Evolutionary conservation across 2,888 invertebrate genomes (phyloP).

Genomic region (Calliopum simillimum): DNA sequence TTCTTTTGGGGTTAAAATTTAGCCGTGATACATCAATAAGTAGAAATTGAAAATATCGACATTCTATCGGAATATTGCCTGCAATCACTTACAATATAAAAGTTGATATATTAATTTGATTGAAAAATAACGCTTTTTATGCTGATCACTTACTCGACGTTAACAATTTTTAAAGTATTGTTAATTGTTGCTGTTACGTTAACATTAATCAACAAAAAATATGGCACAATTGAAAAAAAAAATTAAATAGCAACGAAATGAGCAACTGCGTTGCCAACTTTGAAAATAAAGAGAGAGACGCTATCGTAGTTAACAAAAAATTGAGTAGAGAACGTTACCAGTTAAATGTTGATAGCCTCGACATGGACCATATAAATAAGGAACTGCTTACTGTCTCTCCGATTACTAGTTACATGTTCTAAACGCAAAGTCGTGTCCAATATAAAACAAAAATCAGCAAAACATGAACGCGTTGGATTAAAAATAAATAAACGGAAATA

Average conservation of each 20-base stretch:
- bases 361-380: constrained; percentile 67
- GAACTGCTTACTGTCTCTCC: constrained; percentile 56
- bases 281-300: neutral
- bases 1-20: no score
- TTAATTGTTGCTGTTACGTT: no score
- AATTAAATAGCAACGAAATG: neutral
- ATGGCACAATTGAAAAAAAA: neutral
- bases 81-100: no score
- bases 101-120: no score
- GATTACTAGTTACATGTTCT: constrained; percentile 61
- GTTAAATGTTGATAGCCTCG: constrained; percentile 64
- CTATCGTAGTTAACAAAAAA: constrained; percentile 1
- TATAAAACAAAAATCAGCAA: no score
- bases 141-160: no score
- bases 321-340: constrained; percentile 4
- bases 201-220: neutral
- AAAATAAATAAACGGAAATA: neutral
- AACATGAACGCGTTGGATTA: neutral
- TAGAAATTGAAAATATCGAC: no score
- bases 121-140: no score
- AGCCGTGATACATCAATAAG: no score
- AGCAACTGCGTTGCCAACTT: constrained; percentile 15
- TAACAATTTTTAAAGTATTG: no score
- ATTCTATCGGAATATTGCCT: no score
- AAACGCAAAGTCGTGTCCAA: constrained; percentile 51